Conservation (phyloP, 2,797 vertebrate genomes). For the Coendou prehensilis region DNA sequence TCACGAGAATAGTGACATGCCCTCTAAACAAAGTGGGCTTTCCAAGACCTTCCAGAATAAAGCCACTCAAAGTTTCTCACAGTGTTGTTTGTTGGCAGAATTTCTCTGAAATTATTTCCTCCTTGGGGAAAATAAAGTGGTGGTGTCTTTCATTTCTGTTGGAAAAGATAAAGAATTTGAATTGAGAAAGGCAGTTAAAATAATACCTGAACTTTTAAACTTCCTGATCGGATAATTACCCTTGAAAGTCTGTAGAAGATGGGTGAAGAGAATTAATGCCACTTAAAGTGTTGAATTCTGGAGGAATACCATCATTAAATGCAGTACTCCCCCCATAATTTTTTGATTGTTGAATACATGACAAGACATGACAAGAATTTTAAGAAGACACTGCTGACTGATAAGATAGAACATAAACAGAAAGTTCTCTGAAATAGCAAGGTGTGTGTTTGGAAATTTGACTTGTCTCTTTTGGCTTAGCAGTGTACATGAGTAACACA, state of each 20-base stretch:
- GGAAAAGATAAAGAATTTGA: slow-evolving; percentile 63
- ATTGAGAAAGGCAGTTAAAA: slow-evolving; percentile 80
- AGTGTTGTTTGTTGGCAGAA: slow-evolving; percentile 25
- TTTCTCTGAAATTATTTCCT: slow-evolving; percentile 43
- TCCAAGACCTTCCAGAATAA: slow-evolving; percentile 57
- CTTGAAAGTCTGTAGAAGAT: slow-evolving; percentile 72
- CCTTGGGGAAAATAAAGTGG: not conserved
- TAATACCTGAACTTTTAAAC: slow-evolving; percentile 84
- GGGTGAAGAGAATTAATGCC: slow-evolving; percentile 80
- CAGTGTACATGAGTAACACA: not conserved
- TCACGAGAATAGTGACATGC: slow-evolving; percentile 37
- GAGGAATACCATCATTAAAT: slow-evolving; percentile 70
- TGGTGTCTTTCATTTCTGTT: slow-evolving; percentile 59
- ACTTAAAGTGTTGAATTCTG: slow-evolving; percentile 74
- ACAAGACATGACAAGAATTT: slow-evolving; percentile 61
- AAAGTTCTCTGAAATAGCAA: slow-evolving; percentile 61
- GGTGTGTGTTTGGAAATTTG: slow-evolving; percentile 30
- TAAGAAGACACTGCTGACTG: slow-evolving; percentile 68
- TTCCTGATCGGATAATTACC: slow-evolving; percentile 80
- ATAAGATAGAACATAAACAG: slow-evolving; percentile 58
- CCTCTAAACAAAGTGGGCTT: slow-evolving; percentile 2
- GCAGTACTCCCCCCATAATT: slow-evolving; percentile 64
- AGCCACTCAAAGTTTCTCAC: slow-evolving; percentile 66
- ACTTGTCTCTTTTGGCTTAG: slow-evolving; percentile 37
- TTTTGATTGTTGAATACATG: slow-evolving; percentile 68